Evolutionary conservation across 2,797 vertebrate species (phyloP), one percentile per base, ranked within the genome.

Genomic region (Microctenopoma steveboyesi): DNA sequence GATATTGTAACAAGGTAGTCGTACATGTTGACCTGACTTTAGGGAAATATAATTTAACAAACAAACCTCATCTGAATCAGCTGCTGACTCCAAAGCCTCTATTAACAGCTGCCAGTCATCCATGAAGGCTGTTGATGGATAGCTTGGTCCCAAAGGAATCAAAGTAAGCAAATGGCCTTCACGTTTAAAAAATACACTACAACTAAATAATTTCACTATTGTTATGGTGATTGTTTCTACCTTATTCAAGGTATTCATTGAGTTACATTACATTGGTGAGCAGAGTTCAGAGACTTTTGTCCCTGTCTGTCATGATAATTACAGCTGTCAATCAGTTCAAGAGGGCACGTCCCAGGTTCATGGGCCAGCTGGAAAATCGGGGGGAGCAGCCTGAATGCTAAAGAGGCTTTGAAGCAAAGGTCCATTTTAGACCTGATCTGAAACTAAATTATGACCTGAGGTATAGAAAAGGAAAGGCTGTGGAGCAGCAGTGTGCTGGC

Each of bases 331-430:
- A n/a, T 65, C 50, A 69, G 6, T n/a, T 53, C n/a, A 45, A 13
- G 64, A 48, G 58, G 64, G 72, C 3, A 39, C 48, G 59, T 43
- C 64, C 60, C 60, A 47, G 55, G 54, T 56, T 72, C 59, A 51
- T 39, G 43, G 37, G 45, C 57, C 54, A 59, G 64, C 73, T 60
- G 73, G 72, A 69, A 18, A 45, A 48, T 25, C 5, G 28, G 12
- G 64, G 11, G 14, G n/a, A n/a, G 72, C 64, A 12, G 64, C 13
- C 15, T 72, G 78, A 80, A 76, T 76, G 18, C 40, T 56, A 37
- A 72, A n/a, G 33, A 69, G 64, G 33, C 37, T 51, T 15, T 8
- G 53, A 71, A 27, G 48, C 28, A 51, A 68, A 68, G 68, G 78
- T 80, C 50, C 50, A 51, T 48, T 22, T n/a, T 14, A 16, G 48